Percentiles rank a stretch among this genome's conserved stretches.
These are phyloP conservation scores for Sphyrna mokarran DNA, from an alignment of 2,113 vertebrate genomes.

Conservation along the genomic window DNA sequence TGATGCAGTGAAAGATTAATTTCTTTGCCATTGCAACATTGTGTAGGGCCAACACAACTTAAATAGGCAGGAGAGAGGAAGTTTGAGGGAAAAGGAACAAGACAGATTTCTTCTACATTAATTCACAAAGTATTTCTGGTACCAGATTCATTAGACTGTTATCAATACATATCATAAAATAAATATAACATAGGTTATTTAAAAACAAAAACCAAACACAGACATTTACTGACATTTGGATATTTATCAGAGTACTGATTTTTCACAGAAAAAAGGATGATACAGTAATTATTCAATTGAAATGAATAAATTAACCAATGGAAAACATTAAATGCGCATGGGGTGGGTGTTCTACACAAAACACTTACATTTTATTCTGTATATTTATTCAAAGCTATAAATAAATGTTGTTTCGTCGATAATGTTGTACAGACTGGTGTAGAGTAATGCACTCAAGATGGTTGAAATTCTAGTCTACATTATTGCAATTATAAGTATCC, in stretches of 20 bases:
- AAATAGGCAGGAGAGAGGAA: not conserved
- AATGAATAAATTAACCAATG: not conserved
- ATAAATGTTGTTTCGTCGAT: not conserved
- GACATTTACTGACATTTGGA: not conserved
- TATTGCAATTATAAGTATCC: not conserved
- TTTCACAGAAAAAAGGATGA: not conserved
- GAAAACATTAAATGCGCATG: not conserved
- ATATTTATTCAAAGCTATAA: not conserved
- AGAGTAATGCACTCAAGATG: not conserved
- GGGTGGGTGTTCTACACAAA: not conserved
- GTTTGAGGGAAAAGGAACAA: not conserved
- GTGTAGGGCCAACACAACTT: not conserved
- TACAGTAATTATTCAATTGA: not conserved
- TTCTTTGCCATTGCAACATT: not conserved
- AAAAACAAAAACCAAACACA: not conserved
- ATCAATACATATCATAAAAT: not conserved
- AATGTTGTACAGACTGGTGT: not conserved
- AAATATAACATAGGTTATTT: not conserved
- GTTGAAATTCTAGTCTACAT: not conserved
- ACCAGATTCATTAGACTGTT: not conserved
- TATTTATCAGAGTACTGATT: not conserved
- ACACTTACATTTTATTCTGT: not conserved
- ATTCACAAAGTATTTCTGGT: not conserved
- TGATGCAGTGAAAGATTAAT: not conserved
- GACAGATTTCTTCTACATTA: not conserved